Conservation (phyloP, 1,140 invertebrate species). For the Atta colombica region DNA sequence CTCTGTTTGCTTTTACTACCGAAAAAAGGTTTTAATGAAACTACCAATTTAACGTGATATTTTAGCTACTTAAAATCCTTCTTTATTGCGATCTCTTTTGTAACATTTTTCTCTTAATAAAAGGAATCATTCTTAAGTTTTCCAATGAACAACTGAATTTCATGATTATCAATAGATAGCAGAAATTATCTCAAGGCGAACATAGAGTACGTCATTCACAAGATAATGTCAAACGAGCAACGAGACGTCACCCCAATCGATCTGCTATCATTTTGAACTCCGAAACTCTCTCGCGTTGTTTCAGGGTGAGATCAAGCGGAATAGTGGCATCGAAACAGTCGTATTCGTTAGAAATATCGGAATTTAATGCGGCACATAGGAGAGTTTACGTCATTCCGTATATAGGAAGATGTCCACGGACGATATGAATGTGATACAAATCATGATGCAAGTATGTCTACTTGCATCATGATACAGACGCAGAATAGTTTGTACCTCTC, state of each 20-base stretch:
- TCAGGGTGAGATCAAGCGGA: background rate
- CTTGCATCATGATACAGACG: background rate
- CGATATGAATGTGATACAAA: background rate
- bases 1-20: background rate
- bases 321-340: background rate
- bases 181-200: slow-evolving; percentile 1
- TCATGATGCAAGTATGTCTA: no score
- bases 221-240: slow-evolving; percentile 1
- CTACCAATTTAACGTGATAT: slow-evolving; percentile 18
- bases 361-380: background rate
- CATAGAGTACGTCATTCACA: background rate
- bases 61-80: background rate
- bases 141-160: background rate
- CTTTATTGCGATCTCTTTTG: background rate
- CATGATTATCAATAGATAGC: background rate
- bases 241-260: background rate
- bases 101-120: background rate
- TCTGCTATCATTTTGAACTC: slow-evolving; percentile 2
- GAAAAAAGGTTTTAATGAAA: background rate
- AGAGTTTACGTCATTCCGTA: slow-evolving; percentile 11
- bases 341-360: background rate
- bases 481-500: background rate
- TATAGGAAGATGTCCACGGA: background rate
- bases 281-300: background rate
- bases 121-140: background rate